Evolutionary conservation across 1,140 invertebrate genomes (phyloP).

Genomic region (Colletes gigas): DNA sequence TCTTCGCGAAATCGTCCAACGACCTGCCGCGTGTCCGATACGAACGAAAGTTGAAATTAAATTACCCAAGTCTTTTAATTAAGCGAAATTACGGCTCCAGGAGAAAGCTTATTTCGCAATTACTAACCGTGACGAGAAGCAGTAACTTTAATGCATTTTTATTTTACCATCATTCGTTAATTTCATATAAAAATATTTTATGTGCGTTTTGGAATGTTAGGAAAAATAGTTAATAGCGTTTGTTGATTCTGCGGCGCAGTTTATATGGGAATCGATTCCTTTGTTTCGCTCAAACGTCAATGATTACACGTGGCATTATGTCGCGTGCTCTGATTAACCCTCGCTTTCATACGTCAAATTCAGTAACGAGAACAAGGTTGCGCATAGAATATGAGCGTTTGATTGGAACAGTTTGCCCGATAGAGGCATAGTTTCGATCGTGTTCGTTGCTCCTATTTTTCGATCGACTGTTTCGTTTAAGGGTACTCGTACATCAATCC

Average conservation of each 20-base stretch:
- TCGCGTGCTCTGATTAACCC: neutral
- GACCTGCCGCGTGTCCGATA: neutral
- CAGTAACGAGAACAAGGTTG: neutral
- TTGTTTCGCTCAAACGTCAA: constrained; percentile 7
- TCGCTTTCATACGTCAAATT: constrained; percentile 28
- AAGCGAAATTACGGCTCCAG: neutral
- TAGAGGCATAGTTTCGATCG: constrained; percentile 35
- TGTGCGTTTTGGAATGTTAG: too few species aligned
- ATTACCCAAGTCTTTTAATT: neutral
- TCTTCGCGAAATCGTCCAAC: neutral
- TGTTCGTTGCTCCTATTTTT: constrained; percentile 5
- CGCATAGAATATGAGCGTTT: constrained; percentile 7
- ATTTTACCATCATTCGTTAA: too few species aligned
- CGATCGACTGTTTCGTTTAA: neutral
- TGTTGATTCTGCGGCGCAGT: neutral
- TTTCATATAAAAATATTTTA: too few species aligned
- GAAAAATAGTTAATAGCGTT: too few species aligned
- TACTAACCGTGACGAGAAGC: neutral
- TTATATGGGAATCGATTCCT: constrained; percentile 5
- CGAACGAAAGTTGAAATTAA: neutral
- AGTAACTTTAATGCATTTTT: neutral
- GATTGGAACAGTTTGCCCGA: neutral
- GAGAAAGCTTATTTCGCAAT: neutral
- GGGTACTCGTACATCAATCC: neutral
- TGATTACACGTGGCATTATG: neutral